These are phyloP conservation scores for Eudemis profundana DNA, from an alignment of 2,888 invertebrate genomes.

Conservation along the genomic window DNA sequence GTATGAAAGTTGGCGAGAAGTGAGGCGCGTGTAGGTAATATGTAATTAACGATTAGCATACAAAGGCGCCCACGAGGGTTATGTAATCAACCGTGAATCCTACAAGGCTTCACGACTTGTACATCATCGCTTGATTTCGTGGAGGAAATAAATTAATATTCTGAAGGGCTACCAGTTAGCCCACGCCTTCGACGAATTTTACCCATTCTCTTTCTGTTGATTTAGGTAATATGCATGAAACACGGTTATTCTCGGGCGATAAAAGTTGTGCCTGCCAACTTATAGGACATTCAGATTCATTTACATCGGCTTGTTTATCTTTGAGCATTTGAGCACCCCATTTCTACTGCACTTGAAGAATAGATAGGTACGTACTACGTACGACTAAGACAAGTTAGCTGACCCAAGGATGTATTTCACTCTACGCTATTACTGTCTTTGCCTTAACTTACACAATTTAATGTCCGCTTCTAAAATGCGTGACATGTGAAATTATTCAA, in stretches of 20 bases:
- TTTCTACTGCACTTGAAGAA: too few species aligned
- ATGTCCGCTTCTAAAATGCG: not conserved
- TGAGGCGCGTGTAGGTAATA: slow-evolving; percentile 39
- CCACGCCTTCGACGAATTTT: too few species aligned
- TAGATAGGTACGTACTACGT: too few species aligned
- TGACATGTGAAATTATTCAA: slow-evolving; percentile 8
- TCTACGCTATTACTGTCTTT: not conserved
- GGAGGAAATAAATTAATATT: slow-evolving; percentile 29
- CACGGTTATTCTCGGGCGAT: too few species aligned
- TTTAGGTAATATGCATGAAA: too few species aligned
- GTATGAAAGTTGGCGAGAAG: slow-evolving; percentile 29
- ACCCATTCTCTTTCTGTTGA: not conserved
- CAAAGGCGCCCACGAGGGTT: slow-evolving; percentile 46
- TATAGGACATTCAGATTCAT: too few species aligned
- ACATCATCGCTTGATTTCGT: slow-evolving; percentile 21
- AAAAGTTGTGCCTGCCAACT: too few species aligned
- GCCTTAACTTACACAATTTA: not conserved
- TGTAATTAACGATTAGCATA: slow-evolving; percentile 46
- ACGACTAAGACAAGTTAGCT: too few species aligned
- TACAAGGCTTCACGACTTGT: slow-evolving; percentile 9
- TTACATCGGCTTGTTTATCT: too few species aligned
- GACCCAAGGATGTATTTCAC: too few species aligned
- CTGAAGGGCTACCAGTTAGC: slow-evolving; percentile 22
- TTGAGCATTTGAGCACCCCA: too few species aligned
- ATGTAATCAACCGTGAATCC: slow-evolving; percentile 28